Evolutionary conservation across 2,888 invertebrate genomes (phyloP).

Genomic region (Myopa testacea): DNA sequence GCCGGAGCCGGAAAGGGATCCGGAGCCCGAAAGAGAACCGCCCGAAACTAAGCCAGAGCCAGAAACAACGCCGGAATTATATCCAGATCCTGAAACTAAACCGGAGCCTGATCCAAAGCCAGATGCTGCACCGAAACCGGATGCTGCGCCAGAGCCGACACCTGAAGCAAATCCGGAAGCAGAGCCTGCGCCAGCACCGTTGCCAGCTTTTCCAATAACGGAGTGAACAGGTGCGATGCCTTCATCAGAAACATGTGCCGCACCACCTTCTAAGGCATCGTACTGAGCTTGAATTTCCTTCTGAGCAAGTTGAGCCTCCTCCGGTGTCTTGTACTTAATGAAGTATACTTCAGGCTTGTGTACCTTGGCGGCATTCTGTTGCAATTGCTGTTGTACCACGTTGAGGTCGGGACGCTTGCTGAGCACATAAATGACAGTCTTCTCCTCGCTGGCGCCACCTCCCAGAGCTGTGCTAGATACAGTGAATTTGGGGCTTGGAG

Average conservation of each 20-base stretch:
- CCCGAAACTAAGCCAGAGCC: slow-evolving; percentile 2
- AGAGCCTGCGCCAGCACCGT: neutral
- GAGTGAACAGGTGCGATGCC: slow-evolving; percentile 49
- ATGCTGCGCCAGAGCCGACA: neutral
- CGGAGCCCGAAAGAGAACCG: neutral
- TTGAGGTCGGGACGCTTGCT: slow-evolving; percentile 51
- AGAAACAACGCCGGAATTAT: too few species aligned
- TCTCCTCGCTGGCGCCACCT: slow-evolving; percentile 52
- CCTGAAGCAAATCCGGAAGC: neutral
- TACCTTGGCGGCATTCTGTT: slow-evolving; percentile 46
- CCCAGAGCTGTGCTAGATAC: slow-evolving; percentile 47
- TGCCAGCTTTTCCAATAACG: slow-evolving; percentile 46
- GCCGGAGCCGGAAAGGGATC: too few species aligned
- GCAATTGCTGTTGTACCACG: slow-evolving; percentile 48
- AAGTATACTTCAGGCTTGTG: slow-evolving; percentile 54
- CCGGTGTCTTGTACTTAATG: slow-evolving; percentile 52
- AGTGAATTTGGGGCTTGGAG: slow-evolving; percentile 44
- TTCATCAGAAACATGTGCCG: slow-evolving; percentile 50
- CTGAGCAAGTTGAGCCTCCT: slow-evolving; percentile 54
- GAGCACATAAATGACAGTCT: slow-evolving; percentile 53
- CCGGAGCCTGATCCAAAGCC: neutral
- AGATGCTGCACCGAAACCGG: neutral
- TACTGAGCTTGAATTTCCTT: slow-evolving; percentile 53
- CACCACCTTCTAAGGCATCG: slow-evolving; percentile 50
- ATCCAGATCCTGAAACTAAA: neutral